Conservation (phyloP, 1,140 invertebrate genomes). For the Ceratosolen fusciceps region DNA sequence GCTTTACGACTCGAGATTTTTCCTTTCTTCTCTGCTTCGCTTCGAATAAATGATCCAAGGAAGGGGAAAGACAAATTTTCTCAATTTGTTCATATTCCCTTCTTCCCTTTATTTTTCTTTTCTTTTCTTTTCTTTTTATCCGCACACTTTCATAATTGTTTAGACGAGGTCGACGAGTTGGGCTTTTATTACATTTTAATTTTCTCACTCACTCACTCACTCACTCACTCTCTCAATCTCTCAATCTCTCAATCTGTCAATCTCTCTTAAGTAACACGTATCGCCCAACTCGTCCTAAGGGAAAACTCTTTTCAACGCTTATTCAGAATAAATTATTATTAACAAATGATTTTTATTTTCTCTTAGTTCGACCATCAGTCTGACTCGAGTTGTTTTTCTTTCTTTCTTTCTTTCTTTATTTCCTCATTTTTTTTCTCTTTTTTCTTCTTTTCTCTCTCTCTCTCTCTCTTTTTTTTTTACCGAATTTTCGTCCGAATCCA, state of each 20-base stretch:
- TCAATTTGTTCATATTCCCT: constrained; percentile 51
- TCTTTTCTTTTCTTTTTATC: constrained; percentile 47
- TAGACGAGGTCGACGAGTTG: constrained; percentile 62
- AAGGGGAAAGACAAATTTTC: constrained; percentile 18
- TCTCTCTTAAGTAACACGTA: too few relatives aligned
- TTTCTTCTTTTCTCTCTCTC: too few relatives aligned
- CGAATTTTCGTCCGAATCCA: constrained; percentile 31
- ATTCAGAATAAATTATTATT: constrained; percentile 45
- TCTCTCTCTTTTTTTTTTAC: background rate
- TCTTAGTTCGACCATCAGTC: constrained; percentile 39
- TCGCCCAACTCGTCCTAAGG: too few relatives aligned
- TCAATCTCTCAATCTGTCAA: constrained; percentile 12
- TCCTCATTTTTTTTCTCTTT: too few relatives aligned
- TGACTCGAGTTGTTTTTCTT: constrained; percentile 17
- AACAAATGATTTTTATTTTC: constrained; percentile 29
- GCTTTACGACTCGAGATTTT: background rate
- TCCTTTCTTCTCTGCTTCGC: background rate
- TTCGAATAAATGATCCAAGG: background rate
- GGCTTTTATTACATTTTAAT: constrained; percentile 23
- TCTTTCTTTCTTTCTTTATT: too few relatives aligned
- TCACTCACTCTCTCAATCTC: background rate
- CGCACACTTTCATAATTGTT: constrained; percentile 68
- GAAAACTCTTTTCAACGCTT: constrained; percentile 31
- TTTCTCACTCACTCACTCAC: background rate
- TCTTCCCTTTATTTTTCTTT: background rate